Evolutionary conservation across 2,888 invertebrate species (phyloP), one percentile per base, ranked within the genome.

Genomic region (Bombylius discolor): DNA sequence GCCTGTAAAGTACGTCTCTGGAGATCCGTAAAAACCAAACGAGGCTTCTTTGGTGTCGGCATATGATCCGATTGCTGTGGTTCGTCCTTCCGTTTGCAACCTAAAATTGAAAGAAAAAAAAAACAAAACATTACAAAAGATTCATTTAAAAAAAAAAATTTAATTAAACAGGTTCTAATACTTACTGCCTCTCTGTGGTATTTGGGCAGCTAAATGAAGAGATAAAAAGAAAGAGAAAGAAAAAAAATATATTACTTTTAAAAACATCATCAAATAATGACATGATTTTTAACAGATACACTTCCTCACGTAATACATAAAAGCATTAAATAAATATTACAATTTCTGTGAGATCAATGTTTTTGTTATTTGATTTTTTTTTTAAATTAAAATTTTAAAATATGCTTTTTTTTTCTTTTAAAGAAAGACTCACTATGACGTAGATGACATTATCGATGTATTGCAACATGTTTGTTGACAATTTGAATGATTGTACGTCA

Each of bases 1-100:
- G 97, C 98, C 84, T 98, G 97, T 76, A 99, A 88, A 75, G 99
- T 99, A 81, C 98, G 90, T 76, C 99, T 87, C 82, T 99, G 99
- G 72, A 99, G 92, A 81, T 99, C 99, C 72, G 99, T 99, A 84
- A 99, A 99, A 78, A 99, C 99, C 78, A 99, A 86, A 73, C 99
- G 91, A 66, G 99, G 98, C 78, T 98, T 99, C 85, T 99, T 99
- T 78, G 95, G 95, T 68, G 93, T 89, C 79, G 89, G 83, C 75
- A 86, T 81, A 73, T 86, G 86, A 76, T 91, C 91, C 70, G 82
- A 79, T 78, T 79, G 82, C 76, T 80, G 79, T 77, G 82, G 81
- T 70, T 94, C 94, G 80, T 94, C 93, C 86, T 92, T 94, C 82
- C 93, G 87, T 77, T 94, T 95, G 86, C 95, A 95, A 70, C 89